A percentile compares a stretch with the other conserved stretches of the same genome.
Conservation (phyloP, 1,140 invertebrate species). For the Drosophila pallidifrons region DNA sequence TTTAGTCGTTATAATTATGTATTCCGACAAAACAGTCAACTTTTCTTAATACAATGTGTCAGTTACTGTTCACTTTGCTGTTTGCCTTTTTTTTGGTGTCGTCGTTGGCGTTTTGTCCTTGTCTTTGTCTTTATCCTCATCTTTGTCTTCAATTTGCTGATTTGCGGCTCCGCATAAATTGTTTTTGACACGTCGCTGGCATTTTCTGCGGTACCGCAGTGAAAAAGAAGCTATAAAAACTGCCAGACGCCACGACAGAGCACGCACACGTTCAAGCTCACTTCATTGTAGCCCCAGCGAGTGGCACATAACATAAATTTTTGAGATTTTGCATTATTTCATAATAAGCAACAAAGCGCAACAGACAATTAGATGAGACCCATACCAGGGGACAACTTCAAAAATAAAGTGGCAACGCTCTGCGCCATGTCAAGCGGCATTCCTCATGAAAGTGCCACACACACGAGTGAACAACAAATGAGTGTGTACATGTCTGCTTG, state of each 20-base stretch:
- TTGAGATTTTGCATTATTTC: constrained; percentile 74
- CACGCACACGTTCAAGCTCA: not conserved
- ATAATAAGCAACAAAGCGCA: constrained; percentile 65
- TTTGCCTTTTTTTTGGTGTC: not conserved
- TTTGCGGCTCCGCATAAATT: constrained; percentile 60
- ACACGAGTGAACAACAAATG: not conserved
- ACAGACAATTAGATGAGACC: constrained; percentile 65
- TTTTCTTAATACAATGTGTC: constrained; percentile 18
- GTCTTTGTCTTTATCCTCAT: constrained; percentile 1
- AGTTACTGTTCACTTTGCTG: constrained; percentile 6
- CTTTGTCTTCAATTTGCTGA: constrained; percentile 33
- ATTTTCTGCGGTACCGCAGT: constrained; percentile 36
- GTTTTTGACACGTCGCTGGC: constrained; percentile 67
- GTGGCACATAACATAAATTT: constrained; percentile 60
- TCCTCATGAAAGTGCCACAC: constrained; percentile 6
- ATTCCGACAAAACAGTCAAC: not conserved
- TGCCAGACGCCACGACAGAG: constrained; percentile 13
- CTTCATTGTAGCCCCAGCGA: constrained; percentile 5
- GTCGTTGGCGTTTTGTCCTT: not conserved
- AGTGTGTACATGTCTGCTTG: not conserved
- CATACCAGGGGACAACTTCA: constrained; percentile 63
- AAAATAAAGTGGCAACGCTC: constrained; percentile 69
- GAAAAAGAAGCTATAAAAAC: constrained; percentile 1
- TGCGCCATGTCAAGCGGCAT: constrained; percentile 32
- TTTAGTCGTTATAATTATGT: constrained; percentile 6